phyloP scores from a whole-genome alignment of 1,140 invertebrate genomes.

The Nylanderia fulva region DNA sequence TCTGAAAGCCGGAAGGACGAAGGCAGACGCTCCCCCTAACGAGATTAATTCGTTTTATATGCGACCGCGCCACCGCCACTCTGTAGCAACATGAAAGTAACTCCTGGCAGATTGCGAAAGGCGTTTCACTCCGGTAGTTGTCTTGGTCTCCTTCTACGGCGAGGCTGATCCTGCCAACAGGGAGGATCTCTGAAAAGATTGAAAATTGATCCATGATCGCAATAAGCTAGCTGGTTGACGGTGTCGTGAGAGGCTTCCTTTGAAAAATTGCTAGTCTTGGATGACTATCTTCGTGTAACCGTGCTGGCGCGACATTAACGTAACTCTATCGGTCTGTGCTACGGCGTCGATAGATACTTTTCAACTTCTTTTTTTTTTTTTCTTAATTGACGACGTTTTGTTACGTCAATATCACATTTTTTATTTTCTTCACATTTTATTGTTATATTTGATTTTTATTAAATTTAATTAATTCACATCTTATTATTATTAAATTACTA shows the following conservation, averaged over 20 bases:
- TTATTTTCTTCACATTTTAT: background rate
- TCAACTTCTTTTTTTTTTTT: background rate
- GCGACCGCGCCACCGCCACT: constrained; percentile 78
- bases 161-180: constrained; percentile 46
- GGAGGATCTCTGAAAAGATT: constrained; percentile 58
- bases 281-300: constrained; percentile 34
- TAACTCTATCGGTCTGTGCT: constrained; percentile 45
- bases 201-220: constrained; percentile 61
- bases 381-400: background rate
- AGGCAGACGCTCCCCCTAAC: constrained; percentile 79
- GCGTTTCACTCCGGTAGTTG: constrained; percentile 71
- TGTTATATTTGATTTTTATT: no score
- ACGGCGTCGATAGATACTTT: constrained; percentile 37
- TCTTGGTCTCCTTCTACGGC: constrained; percentile 47
- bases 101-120: constrained; percentile 80
- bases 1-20: constrained; percentile 75
- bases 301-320: constrained; percentile 42
- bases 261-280: constrained; percentile 58
- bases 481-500: no score
- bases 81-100: constrained; percentile 79
- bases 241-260: constrained; percentile 54
- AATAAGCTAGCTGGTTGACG: constrained; percentile 50
- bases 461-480: no score
- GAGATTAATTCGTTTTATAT: constrained; percentile 85
- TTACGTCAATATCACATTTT: background rate